Evolutionary conservation across 2,888 invertebrate species (phyloP).

Genomic region (Tiliacea aurago): DNA sequence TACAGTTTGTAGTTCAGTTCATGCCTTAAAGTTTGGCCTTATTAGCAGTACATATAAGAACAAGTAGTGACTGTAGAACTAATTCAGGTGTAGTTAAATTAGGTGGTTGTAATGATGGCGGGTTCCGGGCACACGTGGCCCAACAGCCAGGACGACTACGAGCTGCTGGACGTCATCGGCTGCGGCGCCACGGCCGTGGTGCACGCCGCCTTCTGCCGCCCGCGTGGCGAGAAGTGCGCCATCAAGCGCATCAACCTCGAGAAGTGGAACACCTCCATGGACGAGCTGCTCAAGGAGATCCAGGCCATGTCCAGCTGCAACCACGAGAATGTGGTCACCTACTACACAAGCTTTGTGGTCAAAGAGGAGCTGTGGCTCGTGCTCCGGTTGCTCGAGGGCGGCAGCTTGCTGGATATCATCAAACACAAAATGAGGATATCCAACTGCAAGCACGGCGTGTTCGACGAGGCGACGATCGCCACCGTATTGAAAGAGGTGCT

Average conservation of each 20-base stretch:
- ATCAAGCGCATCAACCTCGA: slow-evolving; percentile 99
- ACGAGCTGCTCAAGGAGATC: slow-evolving; percentile 97
- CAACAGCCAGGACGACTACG: slow-evolving; percentile 98
- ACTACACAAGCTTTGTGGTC: slow-evolving; percentile 99
- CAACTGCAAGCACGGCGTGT: slow-evolving; percentile 98
- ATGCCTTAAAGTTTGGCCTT: slow-evolving; percentile 81
- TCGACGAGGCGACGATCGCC: slow-evolving; percentile 99
- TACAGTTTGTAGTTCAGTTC: slow-evolving; percentile 64
- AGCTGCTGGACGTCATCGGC: slow-evolving; percentile 98
- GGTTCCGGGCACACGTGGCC: slow-evolving; percentile 93
- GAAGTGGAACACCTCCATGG: slow-evolving; percentile 99
- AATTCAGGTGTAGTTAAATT: slow-evolving; percentile 33
- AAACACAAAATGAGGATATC: slow-evolving; percentile 98
- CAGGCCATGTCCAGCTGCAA: slow-evolving; percentile 99
- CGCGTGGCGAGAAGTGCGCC: slow-evolving; percentile 98
- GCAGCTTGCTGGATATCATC: slow-evolving; percentile 96
- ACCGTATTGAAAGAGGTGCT: slow-evolving; percentile 99
- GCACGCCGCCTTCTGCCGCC: slow-evolving; percentile 98
- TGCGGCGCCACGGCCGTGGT: slow-evolving; percentile 99
- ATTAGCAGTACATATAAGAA: slow-evolving; percentile 75
- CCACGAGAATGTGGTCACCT: slow-evolving; percentile 99
- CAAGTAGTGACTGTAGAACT: slow-evolving; percentile 83
- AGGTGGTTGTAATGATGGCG: slow-evolving; percentile 74
- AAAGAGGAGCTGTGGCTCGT: slow-evolving; percentile 99
- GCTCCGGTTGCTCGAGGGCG: slow-evolving; percentile 98